phyloP scores from a whole-genome alignment of 2,888 invertebrate genomes.

The Heliconius ethilla region DNA sequence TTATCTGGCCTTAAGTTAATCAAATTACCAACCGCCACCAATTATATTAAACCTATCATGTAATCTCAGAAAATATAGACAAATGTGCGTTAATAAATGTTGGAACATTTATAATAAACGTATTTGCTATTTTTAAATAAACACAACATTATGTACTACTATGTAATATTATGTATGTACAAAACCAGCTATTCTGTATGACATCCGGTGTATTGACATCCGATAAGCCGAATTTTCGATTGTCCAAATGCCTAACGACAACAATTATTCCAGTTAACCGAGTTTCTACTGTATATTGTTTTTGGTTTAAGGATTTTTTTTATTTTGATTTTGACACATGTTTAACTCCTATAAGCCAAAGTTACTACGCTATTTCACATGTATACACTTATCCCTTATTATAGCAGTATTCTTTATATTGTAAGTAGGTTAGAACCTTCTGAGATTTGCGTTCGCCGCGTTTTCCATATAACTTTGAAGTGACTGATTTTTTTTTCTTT shows the following conservation, averaged over 20 bases:
- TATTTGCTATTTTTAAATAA: too few relatives aligned
- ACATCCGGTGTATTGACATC: conserved; percentile 1
- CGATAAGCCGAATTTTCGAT: neutral
- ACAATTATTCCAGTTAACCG: neutral
- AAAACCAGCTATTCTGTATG: too few relatives aligned
- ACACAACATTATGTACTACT: too few relatives aligned
- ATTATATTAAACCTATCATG: too few relatives aligned
- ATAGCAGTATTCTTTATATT: conserved; percentile 76
- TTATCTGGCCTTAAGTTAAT: too few relatives aligned
- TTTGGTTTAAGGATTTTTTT: conserved; percentile 20
- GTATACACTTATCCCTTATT: conserved; percentile 67
- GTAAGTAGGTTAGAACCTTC: conserved; percentile 76
- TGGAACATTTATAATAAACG: too few relatives aligned
- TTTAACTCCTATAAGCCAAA: conserved; percentile 59
- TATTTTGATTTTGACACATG: conserved; percentile 22
- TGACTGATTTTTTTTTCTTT: conserved; percentile 26
- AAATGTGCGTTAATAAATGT: too few relatives aligned
- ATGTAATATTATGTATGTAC: too few relatives aligned
- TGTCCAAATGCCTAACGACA: neutral
- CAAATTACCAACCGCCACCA: too few relatives aligned
- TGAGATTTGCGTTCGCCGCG: conserved; percentile 62
- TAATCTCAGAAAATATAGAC: too few relatives aligned
- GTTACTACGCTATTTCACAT: conserved; percentile 73
- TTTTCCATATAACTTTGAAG: conserved; percentile 43
- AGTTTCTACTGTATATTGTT: neutral